Evolutionary conservation across 37 sponge, comb jelly and placozoan species (phyloP), one percentile per base, ranked within the genome.

Genomic region (Axinella damicornis): DNA sequence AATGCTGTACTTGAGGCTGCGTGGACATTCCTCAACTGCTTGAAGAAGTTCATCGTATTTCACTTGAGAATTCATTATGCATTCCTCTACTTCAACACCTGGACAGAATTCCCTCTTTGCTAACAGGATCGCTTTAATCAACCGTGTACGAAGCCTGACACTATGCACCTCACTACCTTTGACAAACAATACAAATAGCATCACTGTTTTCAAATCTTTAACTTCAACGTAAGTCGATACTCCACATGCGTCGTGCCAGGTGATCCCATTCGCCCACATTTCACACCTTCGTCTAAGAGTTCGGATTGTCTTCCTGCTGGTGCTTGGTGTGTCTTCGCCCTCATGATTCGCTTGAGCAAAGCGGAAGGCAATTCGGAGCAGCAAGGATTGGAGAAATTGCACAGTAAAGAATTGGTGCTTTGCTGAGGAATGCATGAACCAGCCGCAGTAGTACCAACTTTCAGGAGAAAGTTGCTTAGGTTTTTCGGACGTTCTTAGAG

Each of bases 401-500:
- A 67, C 1, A 13, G 22, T n/a, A 5, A 79, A 79, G 21, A 35
- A 64, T 1, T 65, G 39, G 30, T 33, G 5, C 5, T 63, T 6
- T 46, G 9, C 46, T 20, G 22, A 2, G 9, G 37, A 61, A 34
- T 65, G 46, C 46, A 79, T 21, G 37, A 22, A 65, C 79, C 79
- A 78, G 12, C 79, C 79, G 13, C 65, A 63, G 59, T 63, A 58
- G 14, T 64, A 78, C 15, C 24, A 19, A 78, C 61, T 63, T 62
- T 62, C 64, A n/a, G n/a, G n/a, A n/a, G n/a, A n/a, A 16, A 20
- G 19, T 16, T 16, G n/a, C n/a, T n/a, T 46, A 46, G 46, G 4
- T 46, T 9, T 46, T 9, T 9, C 9, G 46, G 18, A n/a, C 4
- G 36, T 41, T 1, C 62, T 1, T 16, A 78, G 77, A 58, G 39